Conservation (phyloP, 2,888 invertebrate genomes). For the Panopea generosa region DNA sequence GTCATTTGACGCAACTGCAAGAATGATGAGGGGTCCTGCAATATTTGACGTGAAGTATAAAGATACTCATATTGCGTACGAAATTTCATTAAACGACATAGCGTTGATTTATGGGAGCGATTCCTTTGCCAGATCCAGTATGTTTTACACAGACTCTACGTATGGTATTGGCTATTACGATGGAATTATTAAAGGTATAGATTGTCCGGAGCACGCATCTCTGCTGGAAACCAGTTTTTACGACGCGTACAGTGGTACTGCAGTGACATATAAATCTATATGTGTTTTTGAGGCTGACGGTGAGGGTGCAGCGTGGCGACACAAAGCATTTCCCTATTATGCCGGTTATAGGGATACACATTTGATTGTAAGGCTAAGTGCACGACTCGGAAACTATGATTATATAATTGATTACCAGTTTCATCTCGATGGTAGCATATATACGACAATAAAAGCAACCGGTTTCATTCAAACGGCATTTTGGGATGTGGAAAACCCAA, state of each 20-base stretch:
- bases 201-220: conserved; percentile 66
- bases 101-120: conserved; percentile 62
- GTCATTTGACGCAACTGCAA: conserved; percentile 61
- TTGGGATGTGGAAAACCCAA: conserved; percentile 52
- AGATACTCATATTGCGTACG: conserved; percentile 69
- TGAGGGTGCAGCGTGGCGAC: conserved; percentile 63
- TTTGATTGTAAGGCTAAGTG: conserved; percentile 53
- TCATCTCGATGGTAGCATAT: conserved; percentile 56
- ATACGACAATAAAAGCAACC: conserved; percentile 44
- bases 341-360: conserved; percentile 50
- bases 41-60: conserved; percentile 61
- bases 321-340: conserved; percentile 10
- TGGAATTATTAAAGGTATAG: conserved; percentile 51
- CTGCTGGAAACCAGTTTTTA: conserved; percentile 46
- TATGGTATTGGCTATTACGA: conserved; percentile 49
- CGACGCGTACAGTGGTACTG: conserved; percentile 14
- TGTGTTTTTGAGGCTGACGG: conserved; percentile 71
- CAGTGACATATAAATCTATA: conserved; percentile 18
- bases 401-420: conserved; percentile 65
- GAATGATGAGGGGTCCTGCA: conserved; percentile 54
- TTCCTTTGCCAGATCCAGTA: conserved; percentile 56
- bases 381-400: conserved; percentile 67
- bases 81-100: conserved; percentile 68
- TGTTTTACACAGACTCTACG: conserved; percentile 49
- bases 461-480: conserved; percentile 55